These are phyloP conservation scores for Machimus rusticus DNA, from an alignment of 2,888 invertebrate genomes.

Conservation along the genomic window DNA sequence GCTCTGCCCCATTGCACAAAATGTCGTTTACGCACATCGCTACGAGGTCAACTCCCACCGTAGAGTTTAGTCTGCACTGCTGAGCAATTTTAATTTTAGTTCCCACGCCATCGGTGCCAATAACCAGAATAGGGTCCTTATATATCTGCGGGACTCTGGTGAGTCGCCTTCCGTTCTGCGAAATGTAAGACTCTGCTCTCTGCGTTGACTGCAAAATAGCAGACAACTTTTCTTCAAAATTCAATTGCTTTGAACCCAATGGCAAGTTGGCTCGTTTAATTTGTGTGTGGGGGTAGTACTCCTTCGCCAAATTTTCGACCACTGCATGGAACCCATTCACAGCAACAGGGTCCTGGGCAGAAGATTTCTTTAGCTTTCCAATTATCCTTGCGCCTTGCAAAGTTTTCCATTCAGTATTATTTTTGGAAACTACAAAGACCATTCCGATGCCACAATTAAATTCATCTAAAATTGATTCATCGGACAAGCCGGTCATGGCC, in stretches of 20 bases:
- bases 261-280: neutral
- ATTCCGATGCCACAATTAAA: constrained; percentile 97
- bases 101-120: constrained; percentile 98
- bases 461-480: constrained; percentile 83
- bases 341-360: constrained; percentile 9
- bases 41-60: constrained; percentile 93
- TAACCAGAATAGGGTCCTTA: constrained; percentile 85
- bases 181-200: constrained; percentile 54
- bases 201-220: constrained; percentile 22
- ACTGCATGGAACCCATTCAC: constrained; percentile 72
- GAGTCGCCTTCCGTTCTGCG: constrained; percentile 56
- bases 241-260: neutral
- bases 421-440: constrained; percentile 75
- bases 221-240: neutral
- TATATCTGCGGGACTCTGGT: constrained; percentile 59
- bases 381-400: constrained; percentile 63
- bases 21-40: constrained; percentile 99
- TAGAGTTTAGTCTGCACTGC: constrained; percentile 74
- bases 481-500: constrained; percentile 74
- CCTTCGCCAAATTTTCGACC: constrained; percentile 65
- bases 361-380: constrained; percentile 61
- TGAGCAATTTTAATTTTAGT: constrained; percentile 95
- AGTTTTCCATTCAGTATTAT: constrained; percentile 64
- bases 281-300: constrained; percentile 49
- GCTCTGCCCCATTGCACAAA: constrained; percentile 93